Percentiles rank a stretch among this genome's conserved stretches.
phyloP scores from a whole-genome alignment of 1,140 invertebrate species.

The Oncopeltus fasciatus region DNA sequence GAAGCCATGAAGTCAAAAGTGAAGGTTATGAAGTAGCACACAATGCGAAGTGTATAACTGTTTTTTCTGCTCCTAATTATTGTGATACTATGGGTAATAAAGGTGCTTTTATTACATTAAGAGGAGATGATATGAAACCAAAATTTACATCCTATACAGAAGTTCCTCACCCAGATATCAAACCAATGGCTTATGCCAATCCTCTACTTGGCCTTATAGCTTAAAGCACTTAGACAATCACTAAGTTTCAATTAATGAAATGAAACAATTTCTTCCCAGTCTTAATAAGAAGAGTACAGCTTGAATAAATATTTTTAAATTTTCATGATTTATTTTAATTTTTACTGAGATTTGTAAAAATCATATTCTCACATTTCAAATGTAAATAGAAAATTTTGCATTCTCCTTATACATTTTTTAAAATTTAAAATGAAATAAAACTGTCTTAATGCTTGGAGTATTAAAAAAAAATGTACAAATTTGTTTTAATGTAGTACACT shows the following conservation, averaged over 20 bases:
- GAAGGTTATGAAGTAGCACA: conserved; percentile 91
- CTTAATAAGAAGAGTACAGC: neutral
- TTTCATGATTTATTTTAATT: neutral
- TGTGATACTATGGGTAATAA: conserved; percentile 98
- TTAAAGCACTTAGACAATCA: conserved; percentile 2
- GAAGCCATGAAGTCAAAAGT: conserved; percentile 96
- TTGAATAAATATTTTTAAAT: neutral
- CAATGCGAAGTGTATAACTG: conserved; percentile 85
- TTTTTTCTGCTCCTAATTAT: conserved; percentile 98
- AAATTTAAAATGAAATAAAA: too few relatives aligned
- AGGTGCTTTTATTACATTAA: conserved; percentile 92
- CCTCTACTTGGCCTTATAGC: conserved; percentile 41
- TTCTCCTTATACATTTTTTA: too few relatives aligned
- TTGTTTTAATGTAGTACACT: too few relatives aligned
- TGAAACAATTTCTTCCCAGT: neutral
- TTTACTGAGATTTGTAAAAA: neutral
- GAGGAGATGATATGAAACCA: conserved; percentile 78
- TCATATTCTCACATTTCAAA: neutral
- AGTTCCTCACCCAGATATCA: conserved; percentile 93
- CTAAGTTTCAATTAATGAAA: neutral
- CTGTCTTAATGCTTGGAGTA: too few relatives aligned
- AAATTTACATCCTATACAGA: conserved; percentile 84
- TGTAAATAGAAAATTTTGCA: neutral
- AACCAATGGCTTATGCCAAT: conserved; percentile 90
- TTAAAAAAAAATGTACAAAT: too few relatives aligned